A percentile compares a stretch with the other conserved stretches of the same genome.
Conservation (phyloP, 1,140 invertebrate species). For the Phortica variegata region DNA sequence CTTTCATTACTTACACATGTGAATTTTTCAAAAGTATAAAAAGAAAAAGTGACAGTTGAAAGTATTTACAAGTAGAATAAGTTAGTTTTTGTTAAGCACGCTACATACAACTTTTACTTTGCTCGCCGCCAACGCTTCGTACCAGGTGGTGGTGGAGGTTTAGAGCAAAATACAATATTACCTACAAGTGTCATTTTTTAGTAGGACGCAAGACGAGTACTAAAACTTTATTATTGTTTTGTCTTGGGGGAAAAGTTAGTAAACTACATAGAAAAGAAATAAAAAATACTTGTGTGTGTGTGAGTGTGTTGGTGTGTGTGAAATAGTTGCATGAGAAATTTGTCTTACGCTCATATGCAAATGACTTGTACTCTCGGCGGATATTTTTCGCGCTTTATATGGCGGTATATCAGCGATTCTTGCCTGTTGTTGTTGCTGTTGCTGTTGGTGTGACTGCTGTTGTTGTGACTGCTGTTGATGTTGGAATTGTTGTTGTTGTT, state of each 20-base stretch:
- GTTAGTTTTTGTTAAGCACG: too few species aligned
- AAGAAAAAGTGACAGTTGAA: too few species aligned
- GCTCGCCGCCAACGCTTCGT: too few species aligned
- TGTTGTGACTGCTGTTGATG: slow-evolving; percentile 23
- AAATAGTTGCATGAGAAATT: slow-evolving; percentile 16
- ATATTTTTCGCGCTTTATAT: slow-evolving; percentile 59
- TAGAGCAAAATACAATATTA: too few species aligned
- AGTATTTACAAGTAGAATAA: too few species aligned
- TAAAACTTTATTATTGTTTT: too few species aligned
- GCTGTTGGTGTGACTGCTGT: slow-evolving; percentile 16
- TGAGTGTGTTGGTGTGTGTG: slow-evolving; percentile 13
- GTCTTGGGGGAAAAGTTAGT: slow-evolving; percentile 6
- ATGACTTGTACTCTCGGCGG: slow-evolving; percentile 58
- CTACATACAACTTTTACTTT: too few species aligned
- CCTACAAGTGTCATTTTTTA: too few species aligned
- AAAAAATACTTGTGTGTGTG: slow-evolving; percentile 2
- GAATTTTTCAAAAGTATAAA: too few species aligned
- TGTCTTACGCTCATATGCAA: slow-evolving; percentile 47
- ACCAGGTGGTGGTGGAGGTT: too few species aligned
- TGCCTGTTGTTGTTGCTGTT: slow-evolving; percentile 27
- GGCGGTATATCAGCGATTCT: slow-evolving; percentile 61
- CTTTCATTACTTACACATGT: too few species aligned
- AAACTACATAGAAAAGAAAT: slow-evolving; percentile 24
- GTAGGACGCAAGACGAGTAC: neutral
- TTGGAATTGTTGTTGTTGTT: slow-evolving; percentile 25